Evolutionary conservation across 2,888 invertebrate genomes (phyloP).

Genomic region (Nomada ruficornis): DNA sequence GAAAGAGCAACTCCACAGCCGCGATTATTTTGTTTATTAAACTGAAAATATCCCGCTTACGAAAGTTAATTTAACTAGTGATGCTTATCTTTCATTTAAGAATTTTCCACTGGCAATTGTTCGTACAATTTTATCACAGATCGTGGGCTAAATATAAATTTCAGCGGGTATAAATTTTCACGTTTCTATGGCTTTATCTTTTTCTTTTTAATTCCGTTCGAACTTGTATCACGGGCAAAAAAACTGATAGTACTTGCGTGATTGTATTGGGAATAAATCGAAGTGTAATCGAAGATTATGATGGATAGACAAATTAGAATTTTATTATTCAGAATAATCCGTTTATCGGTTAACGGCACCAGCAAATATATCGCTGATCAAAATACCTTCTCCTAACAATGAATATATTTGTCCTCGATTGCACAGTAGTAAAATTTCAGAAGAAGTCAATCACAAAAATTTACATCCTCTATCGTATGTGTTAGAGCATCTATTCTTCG

Average conservation of each 20-base stretch:
- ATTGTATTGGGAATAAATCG: conserved; percentile 3
- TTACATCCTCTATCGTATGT: too few species aligned
- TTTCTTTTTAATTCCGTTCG: conserved; percentile 21
- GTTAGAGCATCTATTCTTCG: too few species aligned
- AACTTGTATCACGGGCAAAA: neutral
- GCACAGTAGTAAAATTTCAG: neutral
- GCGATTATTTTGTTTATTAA: too few species aligned
- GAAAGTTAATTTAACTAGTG: too few species aligned
- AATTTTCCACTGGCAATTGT: neutral
- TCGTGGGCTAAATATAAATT: neutral
- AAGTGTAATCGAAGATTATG: conserved; percentile 25
- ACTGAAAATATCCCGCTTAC: too few species aligned
- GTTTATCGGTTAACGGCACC: conserved; percentile 23
- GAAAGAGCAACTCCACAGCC: too few species aligned
- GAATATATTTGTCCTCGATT: neutral
- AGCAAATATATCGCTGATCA: neutral
- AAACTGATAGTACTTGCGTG: neutral
- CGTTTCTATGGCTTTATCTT: neutral
- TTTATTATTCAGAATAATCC: conserved; percentile 40
- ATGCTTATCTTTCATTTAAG: neutral
- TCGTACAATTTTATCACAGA: too few species aligned
- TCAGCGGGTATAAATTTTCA: neutral
- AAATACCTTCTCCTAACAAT: neutral
- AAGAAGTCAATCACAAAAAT: neutral
- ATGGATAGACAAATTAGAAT: conserved; percentile 38